These are phyloP conservation scores for Antheraea mylitta DNA, from an alignment of 1,140 invertebrate species.

Conservation along the genomic window DNA sequence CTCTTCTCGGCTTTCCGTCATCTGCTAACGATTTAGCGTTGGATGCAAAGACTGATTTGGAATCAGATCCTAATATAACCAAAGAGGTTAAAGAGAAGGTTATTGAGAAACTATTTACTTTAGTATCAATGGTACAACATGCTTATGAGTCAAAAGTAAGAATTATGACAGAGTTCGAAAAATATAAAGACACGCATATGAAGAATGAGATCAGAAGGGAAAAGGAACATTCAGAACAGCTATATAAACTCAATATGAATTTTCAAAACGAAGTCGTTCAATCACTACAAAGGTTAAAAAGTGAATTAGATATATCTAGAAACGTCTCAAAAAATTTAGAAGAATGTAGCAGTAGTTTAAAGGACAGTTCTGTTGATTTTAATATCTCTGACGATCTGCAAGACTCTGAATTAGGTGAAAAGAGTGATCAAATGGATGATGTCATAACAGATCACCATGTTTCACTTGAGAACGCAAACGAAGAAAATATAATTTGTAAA, in stretches of 20 bases:
- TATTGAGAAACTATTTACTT: slow-evolving; percentile 63
- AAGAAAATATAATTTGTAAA: background rate
- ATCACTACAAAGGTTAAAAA: slow-evolving; percentile 61
- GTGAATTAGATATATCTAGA: slow-evolving; percentile 60
- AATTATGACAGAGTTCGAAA: slow-evolving; percentile 66
- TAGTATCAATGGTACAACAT: slow-evolving; percentile 72
- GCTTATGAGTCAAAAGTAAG: slow-evolving; percentile 69
- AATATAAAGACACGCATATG: slow-evolving; percentile 65
- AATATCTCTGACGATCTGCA: slow-evolving; percentile 34
- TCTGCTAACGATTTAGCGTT: slow-evolving; percentile 70
- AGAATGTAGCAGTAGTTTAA: slow-evolving; percentile 38
- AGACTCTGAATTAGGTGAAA: slow-evolving; percentile 22
- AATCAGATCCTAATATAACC: slow-evolving; percentile 67
- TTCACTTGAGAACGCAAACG: background rate
- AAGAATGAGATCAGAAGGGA: slow-evolving; percentile 63
- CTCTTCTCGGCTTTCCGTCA: slow-evolving; percentile 64
- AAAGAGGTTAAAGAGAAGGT: slow-evolving; percentile 69
- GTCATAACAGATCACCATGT: slow-evolving; percentile 14
- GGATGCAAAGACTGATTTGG: slow-evolving; percentile 67
- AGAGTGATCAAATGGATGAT: slow-evolving; percentile 19
- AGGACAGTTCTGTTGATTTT: slow-evolving; percentile 43
- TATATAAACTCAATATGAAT: slow-evolving; percentile 72
- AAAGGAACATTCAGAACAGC: slow-evolving; percentile 66
- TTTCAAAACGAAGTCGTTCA: slow-evolving; percentile 71
- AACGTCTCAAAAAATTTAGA: slow-evolving; percentile 45